Conservation (phyloP, 2,797 vertebrate species). For the Cuculus canorus region DNA sequence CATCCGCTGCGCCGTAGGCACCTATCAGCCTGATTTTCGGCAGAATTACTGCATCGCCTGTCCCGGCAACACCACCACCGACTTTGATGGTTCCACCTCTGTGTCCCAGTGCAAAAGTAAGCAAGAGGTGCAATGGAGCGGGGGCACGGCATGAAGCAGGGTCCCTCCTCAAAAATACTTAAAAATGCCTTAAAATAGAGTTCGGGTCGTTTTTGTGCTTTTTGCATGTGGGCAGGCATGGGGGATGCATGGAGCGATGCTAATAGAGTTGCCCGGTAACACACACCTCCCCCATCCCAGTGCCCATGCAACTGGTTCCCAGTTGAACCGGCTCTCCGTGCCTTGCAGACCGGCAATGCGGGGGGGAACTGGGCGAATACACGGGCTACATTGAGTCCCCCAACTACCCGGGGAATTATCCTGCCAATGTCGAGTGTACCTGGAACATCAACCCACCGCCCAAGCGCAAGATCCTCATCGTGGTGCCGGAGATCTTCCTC, state of each 20-base stretch:
- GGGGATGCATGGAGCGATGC: no score
- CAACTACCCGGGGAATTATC: conserved; percentile 98
- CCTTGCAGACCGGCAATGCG: conserved; percentile 90
- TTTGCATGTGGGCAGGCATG: neutral
- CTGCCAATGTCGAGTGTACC: conserved; percentile 91
- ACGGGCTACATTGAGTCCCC: conserved; percentile 98
- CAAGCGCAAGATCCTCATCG: conserved; percentile 97
- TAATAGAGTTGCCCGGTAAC: neutral
- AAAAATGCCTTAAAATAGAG: neutral
- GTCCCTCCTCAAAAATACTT: neutral
- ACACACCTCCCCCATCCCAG: neutral
- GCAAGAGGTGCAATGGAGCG: neutral
- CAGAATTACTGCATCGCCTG: conserved; percentile 98
- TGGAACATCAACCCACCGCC: conserved; percentile 99
- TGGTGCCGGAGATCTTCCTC: conserved; percentile 97
- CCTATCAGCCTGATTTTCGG: conserved; percentile 95
- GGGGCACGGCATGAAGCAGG: rapidly evolving
- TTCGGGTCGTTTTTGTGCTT: neutral
- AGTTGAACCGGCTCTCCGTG: rapidly evolving
- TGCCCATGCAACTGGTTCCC: neutral
- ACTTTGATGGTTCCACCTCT: conserved; percentile 95
- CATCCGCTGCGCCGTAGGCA: conserved; percentile 93
- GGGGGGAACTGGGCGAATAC: conserved; percentile 95
- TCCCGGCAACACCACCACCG: conserved; percentile 96
- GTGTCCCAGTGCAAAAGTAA: conserved; percentile 98